Evolutionary conservation across 2,113 vertebrate species (phyloP).

Genomic region (Phasianus colchicus): DNA sequence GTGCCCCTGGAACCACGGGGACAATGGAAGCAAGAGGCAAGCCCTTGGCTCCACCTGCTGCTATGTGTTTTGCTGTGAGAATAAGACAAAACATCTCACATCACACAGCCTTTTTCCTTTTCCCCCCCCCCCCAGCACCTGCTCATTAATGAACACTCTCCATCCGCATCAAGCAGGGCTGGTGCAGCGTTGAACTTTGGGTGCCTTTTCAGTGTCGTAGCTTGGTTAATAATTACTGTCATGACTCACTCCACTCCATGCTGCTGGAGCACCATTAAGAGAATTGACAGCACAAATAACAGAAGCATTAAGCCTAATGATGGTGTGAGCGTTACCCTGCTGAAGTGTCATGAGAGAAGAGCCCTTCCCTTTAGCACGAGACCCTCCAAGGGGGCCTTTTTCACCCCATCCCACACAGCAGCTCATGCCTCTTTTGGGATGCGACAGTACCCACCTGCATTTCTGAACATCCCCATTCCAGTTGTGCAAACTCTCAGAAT

Average conservation of each 20-base stretch:
- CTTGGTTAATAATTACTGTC: slow-evolving; percentile 62
- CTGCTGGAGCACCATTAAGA: slow-evolving; percentile 56
- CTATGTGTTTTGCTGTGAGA: neutral
- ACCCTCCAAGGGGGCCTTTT: neutral
- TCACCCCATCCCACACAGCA: neutral
- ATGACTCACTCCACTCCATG: slow-evolving; percentile 65
- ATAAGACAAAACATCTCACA: neutral
- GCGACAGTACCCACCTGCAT: neutral
- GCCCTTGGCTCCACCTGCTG: neutral
- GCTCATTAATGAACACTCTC: neutral
- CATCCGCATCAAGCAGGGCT: neutral
- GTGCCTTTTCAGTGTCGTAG: slow-evolving; percentile 51
- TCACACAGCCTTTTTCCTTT: neutral
- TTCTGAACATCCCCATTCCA: accelerated
- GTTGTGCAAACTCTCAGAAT: accelerated
- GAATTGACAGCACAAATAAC: slow-evolving; percentile 66
- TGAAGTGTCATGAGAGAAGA: slow-evolving; percentile 10
- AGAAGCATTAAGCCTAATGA: slow-evolving; percentile 66
- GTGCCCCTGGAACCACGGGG: neutral
- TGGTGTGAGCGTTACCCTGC: neutral
- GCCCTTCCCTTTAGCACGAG: neutral
- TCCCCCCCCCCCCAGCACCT: slow-evolving; percentile 5
- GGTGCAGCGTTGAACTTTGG: neutral
- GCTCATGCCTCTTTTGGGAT: neutral
- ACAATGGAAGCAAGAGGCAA: neutral